These are phyloP conservation scores for Pararge aegeria DNA, from an alignment of 1,140 invertebrate species.

Conservation along the genomic window DNA sequence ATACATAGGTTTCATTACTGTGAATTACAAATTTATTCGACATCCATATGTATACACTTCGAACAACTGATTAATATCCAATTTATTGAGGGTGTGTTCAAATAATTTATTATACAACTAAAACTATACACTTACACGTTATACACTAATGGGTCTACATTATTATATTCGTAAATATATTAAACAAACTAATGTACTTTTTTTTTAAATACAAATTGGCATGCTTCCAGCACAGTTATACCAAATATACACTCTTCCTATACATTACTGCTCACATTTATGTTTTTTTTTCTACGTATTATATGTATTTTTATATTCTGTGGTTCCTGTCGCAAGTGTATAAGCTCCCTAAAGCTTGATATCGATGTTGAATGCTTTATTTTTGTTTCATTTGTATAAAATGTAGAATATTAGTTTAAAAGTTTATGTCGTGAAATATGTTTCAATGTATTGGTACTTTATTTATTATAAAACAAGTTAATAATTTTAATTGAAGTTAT, in stretches of 20 bases:
- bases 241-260: slow-evolving; percentile 28
- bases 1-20: no score
- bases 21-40: no score
- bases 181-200: slow-evolving; percentile 20
- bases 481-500: no score
- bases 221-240: slow-evolving; percentile 42
- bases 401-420: slow-evolving; percentile 13
- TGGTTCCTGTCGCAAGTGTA: slow-evolving; percentile 10
- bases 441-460: not conserved
- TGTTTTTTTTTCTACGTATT: slow-evolving; percentile 14
- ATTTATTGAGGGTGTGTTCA: not conserved
- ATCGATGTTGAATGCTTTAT: slow-evolving; percentile 29
- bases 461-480: no score
- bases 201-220: slow-evolving; percentile 27
- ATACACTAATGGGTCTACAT: slow-evolving; percentile 64
- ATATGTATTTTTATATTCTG: slow-evolving; percentile 16
- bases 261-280: slow-evolving; percentile 33
- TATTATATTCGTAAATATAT: slow-evolving; percentile 5
- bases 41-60: slow-evolving; percentile 30
- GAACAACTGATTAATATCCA: not conserved
- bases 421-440: not conserved
- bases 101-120: not conserved
- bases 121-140: slow-evolving; percentile 32
- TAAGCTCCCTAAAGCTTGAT: slow-evolving; percentile 21
- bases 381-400: slow-evolving; percentile 13